Evolutionary conservation across 2,888 invertebrate genomes (phyloP).

Genomic region (Flexamia atlantica): DNA sequence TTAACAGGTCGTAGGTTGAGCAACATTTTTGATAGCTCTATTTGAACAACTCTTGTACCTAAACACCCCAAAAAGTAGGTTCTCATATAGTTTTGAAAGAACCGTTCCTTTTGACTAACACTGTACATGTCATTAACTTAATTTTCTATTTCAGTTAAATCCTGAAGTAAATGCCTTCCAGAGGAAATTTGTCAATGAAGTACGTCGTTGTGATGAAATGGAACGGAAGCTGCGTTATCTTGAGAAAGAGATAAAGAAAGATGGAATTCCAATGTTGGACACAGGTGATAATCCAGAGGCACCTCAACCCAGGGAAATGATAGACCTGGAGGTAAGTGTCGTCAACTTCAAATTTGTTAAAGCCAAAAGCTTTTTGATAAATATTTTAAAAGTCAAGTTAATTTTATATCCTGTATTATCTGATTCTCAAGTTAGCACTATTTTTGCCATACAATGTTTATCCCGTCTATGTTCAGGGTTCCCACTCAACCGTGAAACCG

Average conservation of each 20-base stretch:
- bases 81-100: neutral
- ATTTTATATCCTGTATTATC: too few species aligned
- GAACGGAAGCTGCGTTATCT: constrained; percentile 96
- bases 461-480: too few species aligned
- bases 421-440: too few species aligned
- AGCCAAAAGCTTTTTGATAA: too few species aligned
- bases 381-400: too few species aligned
- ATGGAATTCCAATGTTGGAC: constrained; percentile 98
- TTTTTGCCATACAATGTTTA: too few species aligned
- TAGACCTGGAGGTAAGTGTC: constrained; percentile 92
- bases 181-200: constrained; percentile 98
- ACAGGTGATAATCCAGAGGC: constrained; percentile 99
- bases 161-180: constrained; percentile 93
- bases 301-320: constrained; percentile 99
- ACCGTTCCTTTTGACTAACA: neutral
- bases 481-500: too few species aligned
- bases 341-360: neutral
- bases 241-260: constrained; percentile 98
- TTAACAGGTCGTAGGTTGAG: too few species aligned
- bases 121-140: too few species aligned
- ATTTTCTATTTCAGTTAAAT: constrained; percentile 84
- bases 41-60: too few species aligned
- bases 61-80: too few species aligned
- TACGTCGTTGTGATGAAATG: constrained; percentile 99
- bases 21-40: too few species aligned